These are phyloP conservation scores for Caenorhabditis wallacei DNA, from an alignment of 2,888 invertebrate genomes.

Conservation along the genomic window DNA sequence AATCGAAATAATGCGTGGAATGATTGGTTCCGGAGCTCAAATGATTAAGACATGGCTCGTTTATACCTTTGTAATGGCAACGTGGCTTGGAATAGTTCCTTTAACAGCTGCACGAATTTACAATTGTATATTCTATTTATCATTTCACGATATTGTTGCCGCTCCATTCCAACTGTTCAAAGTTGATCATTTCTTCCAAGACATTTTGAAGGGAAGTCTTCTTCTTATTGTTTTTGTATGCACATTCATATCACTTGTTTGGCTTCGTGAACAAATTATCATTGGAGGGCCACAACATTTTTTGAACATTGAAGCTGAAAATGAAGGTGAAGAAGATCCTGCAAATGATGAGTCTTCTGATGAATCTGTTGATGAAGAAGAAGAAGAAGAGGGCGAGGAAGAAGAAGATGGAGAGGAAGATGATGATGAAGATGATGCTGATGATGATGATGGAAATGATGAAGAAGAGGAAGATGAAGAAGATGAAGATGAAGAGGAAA, in stretches of 20 bases:
- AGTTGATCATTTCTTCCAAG: conserved; percentile 84
- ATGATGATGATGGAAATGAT: conserved; percentile 14
- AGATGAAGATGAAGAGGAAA: conserved; percentile 44
- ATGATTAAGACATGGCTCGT: conserved; percentile 98
- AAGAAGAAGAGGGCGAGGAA: conserved; percentile 27
- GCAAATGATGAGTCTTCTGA: conserved; percentile 37
- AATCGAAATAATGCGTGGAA: conserved; percentile 90
- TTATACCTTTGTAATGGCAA: conserved; percentile 95
- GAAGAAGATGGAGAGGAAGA: conserved; percentile 20
- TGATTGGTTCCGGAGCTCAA: conserved; percentile 87
- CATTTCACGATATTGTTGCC: conserved; percentile 67
- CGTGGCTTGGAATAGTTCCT: conserved; percentile 92
- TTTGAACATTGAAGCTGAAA: conserved; percentile 64
- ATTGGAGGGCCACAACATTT: conserved; percentile 74
- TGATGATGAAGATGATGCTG: conserved; percentile 40
- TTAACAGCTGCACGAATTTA: conserved; percentile 70
- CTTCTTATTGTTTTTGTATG: conserved; percentile 93
- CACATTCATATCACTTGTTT: conserved; percentile 94
- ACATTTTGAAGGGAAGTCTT: conserved; percentile 89
- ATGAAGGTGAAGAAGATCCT: conserved; percentile 40
- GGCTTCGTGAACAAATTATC: conserved; percentile 92
- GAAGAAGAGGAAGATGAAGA: not conserved
- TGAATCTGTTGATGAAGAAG: conserved; percentile 41
- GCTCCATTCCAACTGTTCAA: conserved; percentile 74
- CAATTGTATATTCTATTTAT: conserved; percentile 77